Percentiles rank a stretch among this genome's conserved stretches.
phyloP scores from a whole-genome alignment of 2,797 vertebrate species.

The Cetoscarus ocellatus region DNA sequence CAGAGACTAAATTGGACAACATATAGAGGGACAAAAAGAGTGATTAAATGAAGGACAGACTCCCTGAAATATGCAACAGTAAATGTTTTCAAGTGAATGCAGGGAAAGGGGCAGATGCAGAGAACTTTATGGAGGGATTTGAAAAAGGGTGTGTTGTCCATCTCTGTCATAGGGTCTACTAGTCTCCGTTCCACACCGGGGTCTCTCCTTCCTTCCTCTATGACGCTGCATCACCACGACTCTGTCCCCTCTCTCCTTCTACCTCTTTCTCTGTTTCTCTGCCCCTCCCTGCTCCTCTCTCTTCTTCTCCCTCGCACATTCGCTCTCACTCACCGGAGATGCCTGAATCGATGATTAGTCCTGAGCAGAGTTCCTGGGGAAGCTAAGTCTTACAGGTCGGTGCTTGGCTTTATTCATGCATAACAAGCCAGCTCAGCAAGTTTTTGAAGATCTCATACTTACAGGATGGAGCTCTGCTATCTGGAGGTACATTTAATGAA shows the following conservation, averaged over 20 bases:
- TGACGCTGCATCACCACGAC: slow-evolving; percentile 46
- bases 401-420: background rate
- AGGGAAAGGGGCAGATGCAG: background rate
- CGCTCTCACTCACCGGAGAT: slow-evolving; percentile 37
- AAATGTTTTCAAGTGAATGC: background rate
- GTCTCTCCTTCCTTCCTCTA: slow-evolving; percentile 37
- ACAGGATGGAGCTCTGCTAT: slow-evolving; percentile 26
- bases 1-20: background rate
- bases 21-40: background rate
- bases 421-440: slow-evolving; percentile 1
- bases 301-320: slow-evolving; percentile 36
- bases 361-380: slow-evolving; percentile 40
- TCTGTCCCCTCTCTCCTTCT: slow-evolving; percentile 46
- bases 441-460: slow-evolving; percentile 18
- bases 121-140: background rate
- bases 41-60: background rate
- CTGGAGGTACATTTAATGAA: slow-evolving; percentile 26
- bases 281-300: slow-evolving; percentile 51
- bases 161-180: slow-evolving; percentile 5
- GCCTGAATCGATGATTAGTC: slow-evolving; percentile 57
- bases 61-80: background rate
- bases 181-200: slow-evolving; percentile 24
- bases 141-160: background rate
- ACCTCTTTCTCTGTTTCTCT: slow-evolving; percentile 42
- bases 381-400: slow-evolving; percentile 38